Percentiles rank a stretch among this genome's conserved stretches.
Conservation (phyloP, 1,140 invertebrate genomes). For the Harpegnathos saltator region DNA sequence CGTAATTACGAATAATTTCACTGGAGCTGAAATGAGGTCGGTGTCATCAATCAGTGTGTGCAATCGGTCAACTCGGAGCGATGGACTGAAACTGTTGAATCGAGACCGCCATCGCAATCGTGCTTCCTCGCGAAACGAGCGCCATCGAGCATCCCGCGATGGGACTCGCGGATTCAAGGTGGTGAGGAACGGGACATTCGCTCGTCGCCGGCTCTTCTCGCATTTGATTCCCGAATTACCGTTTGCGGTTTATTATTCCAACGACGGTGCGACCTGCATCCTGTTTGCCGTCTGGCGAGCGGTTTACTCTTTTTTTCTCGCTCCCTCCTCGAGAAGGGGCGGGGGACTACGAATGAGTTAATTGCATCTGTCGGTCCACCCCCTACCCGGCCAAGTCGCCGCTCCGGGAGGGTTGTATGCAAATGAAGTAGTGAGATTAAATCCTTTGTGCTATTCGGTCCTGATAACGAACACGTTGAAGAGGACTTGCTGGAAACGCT, state of each 20-base stretch:
- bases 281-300: conserved; percentile 57
- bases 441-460: conserved; percentile 76
- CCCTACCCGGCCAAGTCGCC: conserved; percentile 8
- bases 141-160: not conserved
- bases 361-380: conserved; percentile 71
- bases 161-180: no score
- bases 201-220: not conserved
- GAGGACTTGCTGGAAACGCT: conserved; percentile 64
- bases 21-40: no score
- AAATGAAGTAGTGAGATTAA: conserved; percentile 79
- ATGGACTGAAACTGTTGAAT: no score
- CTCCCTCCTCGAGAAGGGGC: conserved; percentile 21
- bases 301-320: conserved; percentile 63
- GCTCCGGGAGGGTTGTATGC: conserved; percentile 75
- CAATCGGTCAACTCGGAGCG: no score
- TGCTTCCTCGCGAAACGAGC: not conserved
- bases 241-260: conserved; percentile 57
- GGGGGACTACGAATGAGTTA: conserved; percentile 71
- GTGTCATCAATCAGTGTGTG: no score
- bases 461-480: conserved; percentile 72
- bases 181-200: not conserved
- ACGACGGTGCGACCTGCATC: conserved; percentile 64
- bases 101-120: not conserved
- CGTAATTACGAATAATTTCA: no score
- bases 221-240: conserved; percentile 21